Conservation (phyloP, 2,113 vertebrate genomes). For the Cyphomyrus plagiostoma region DNA sequence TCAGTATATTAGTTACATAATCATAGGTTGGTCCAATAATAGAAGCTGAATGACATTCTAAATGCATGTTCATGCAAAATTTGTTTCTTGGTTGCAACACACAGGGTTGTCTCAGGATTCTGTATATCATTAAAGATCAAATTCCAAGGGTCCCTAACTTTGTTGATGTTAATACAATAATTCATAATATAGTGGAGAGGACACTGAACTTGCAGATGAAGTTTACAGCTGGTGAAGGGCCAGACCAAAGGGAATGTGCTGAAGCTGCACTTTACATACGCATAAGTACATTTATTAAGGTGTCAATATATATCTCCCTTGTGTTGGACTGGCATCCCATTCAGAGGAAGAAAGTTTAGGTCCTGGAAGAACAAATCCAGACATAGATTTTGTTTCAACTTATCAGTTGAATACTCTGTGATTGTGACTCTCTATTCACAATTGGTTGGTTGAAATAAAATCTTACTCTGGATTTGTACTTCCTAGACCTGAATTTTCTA, state of each 20-base stretch:
- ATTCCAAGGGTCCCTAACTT: neutral
- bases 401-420: too few species aligned
- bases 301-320: neutral
- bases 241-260: neutral
- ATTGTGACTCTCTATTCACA: too few species aligned
- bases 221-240: neutral
- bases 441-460: too few species aligned
- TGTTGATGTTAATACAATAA: neutral
- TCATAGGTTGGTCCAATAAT: conserved; percentile 45
- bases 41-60: conserved; percentile 25
- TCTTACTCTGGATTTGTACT: too few species aligned
- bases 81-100: conserved; percentile 32
- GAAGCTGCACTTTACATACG: neutral
- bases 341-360: too few species aligned
- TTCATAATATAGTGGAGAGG: neutral
- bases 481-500: too few species aligned
- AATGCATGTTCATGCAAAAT: conserved; percentile 39
- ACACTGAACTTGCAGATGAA: neutral
- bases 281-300: neutral
- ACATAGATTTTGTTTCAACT: too few species aligned
- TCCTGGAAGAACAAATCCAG: too few species aligned
- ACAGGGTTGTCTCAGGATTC: neutral
- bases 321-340: neutral
- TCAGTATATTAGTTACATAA: conserved; percentile 39
- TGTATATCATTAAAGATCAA: neutral